Evolutionary conservation across 1,140 invertebrate species (phyloP).

Genomic region (Macrocentrus cingulum): DNA sequence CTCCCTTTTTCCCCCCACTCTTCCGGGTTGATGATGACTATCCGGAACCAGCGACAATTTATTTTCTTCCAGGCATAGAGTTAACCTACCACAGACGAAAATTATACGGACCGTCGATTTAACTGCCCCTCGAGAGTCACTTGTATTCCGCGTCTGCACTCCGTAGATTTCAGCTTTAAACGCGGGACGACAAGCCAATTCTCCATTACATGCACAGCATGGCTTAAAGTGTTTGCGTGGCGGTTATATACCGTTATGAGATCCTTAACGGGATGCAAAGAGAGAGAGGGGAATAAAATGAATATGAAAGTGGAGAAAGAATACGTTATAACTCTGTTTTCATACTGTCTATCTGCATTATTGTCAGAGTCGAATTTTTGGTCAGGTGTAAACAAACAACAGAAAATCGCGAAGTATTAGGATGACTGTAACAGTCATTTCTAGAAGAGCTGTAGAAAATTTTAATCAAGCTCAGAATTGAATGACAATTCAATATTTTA

Average conservation of each 20-base stretch:
- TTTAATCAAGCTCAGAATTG: too few relatives aligned
- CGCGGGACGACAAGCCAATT: background rate
- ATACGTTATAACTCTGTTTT: too few relatives aligned
- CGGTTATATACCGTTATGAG: conserved; percentile 44
- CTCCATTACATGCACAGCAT: conserved; percentile 9
- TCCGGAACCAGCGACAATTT: background rate
- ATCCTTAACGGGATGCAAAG: conserved; percentile 44
- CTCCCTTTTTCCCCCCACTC: background rate
- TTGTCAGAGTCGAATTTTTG: too few relatives aligned
- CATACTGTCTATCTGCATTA: too few relatives aligned
- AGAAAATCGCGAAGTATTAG: too few relatives aligned
- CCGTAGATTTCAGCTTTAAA: background rate
- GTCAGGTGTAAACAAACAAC: too few relatives aligned
- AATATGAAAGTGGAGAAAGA: conserved; percentile 5
- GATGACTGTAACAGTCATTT: too few relatives aligned
- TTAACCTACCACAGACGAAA: conserved; percentile 7
- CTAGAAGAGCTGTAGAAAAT: too few relatives aligned
- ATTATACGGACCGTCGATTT: background rate
- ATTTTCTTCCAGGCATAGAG: conserved; percentile 9
- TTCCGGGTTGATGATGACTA: background rate
- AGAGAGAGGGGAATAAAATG: conserved; percentile 26
- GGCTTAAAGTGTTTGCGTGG: conserved; percentile 30
- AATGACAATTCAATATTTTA: too few relatives aligned
- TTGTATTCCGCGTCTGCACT: too few relatives aligned
- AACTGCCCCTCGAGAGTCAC: too few relatives aligned